A percentile compares a stretch with the other conserved stretches of the same genome.
Evolutionary conservation across 2,797 vertebrate genomes (phyloP).

Genomic region (Oreochromis mossambicus): DNA sequence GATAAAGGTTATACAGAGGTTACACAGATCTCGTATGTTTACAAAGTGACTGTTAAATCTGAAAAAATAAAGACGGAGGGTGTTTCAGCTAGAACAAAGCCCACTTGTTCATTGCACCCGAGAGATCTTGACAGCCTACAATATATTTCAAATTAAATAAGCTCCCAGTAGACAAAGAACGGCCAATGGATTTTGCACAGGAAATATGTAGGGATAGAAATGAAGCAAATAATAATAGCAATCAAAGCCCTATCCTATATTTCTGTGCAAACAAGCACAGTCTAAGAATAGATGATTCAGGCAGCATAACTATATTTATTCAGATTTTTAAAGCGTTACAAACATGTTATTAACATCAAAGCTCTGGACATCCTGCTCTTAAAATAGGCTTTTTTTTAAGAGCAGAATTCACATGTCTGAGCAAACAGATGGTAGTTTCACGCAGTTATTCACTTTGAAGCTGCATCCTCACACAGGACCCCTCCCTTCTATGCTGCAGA

Average conservation of each 20-base stretch:
- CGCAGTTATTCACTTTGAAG: slow-evolving; percentile 63
- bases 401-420: slow-evolving; percentile 8
- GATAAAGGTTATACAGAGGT: not conserved
- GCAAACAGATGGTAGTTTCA: slow-evolving; percentile 50
- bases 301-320: slow-evolving; percentile 2
- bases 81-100: not conserved
- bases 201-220: not conserved
- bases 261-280: not conserved
- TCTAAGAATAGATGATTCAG: not conserved
- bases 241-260: not conserved
- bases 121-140: not conserved
- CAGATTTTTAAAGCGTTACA: slow-evolving; percentile 8
- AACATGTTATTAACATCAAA: slow-evolving; percentile 37
- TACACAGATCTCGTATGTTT: not conserved
- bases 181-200: not conserved
- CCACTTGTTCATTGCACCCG: not conserved
- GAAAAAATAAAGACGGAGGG: not conserved
- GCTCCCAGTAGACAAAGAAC: not conserved
- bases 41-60: not conserved
- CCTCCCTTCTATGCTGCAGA: slow-evolving; percentile 3
- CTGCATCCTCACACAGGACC: slow-evolving; percentile 6
- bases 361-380: slow-evolving; percentile 8
- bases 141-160: slow-evolving; percentile 19
- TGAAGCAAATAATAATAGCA: not conserved
- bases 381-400: slow-evolving; percentile 19